Percentiles rank a stretch among this genome's conserved stretches.
phyloP scores from a whole-genome alignment of 2,888 invertebrate species.

The Lasius platythorax region DNA sequence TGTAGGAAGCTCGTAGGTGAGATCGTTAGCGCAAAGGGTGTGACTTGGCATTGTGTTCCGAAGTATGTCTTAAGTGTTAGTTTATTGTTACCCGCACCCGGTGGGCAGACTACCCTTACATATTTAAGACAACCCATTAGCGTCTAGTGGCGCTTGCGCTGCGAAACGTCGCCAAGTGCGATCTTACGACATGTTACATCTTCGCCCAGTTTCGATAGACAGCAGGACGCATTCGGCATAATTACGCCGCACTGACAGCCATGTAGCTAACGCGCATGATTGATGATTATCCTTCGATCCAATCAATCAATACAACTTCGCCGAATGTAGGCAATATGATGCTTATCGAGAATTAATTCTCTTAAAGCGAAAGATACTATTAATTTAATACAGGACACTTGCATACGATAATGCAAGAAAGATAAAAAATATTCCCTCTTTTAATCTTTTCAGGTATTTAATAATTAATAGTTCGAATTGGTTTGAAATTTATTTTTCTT shows the following conservation, averaged over 20 bases:
- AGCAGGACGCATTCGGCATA: conserved; percentile 3
- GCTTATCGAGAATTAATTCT: conserved; percentile 36
- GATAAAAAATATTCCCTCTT: neutral
- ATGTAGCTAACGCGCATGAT: conserved; percentile 10
- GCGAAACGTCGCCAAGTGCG: conserved; percentile 60
- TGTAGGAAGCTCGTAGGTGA: conserved; percentile 78
- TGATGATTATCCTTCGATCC: conserved; percentile 48
- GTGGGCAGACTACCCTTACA: conserved; percentile 81
- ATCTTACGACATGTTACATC: neutral
- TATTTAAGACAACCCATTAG: conserved; percentile 83
- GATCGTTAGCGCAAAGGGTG: conserved; percentile 84
- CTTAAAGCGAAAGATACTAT: neutral
- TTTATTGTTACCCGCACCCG: conserved; percentile 85
- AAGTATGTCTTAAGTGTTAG: conserved; percentile 83
- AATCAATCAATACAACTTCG: conserved; percentile 50
- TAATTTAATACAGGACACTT: conserved; percentile 1
- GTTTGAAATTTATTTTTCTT: neutral
- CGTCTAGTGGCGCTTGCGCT: conserved; percentile 64
- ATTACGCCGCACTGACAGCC: conserved; percentile 1
- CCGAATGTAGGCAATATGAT: conserved; percentile 2
- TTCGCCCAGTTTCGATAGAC: neutral
- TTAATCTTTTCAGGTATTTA: neutral
- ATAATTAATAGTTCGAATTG: neutral
- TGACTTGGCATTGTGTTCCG: conserved; percentile 83
- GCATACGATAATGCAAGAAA: neutral